Conservation (phyloP, 2,113 vertebrate species). For the Dromiciops gliroides region DNA sequence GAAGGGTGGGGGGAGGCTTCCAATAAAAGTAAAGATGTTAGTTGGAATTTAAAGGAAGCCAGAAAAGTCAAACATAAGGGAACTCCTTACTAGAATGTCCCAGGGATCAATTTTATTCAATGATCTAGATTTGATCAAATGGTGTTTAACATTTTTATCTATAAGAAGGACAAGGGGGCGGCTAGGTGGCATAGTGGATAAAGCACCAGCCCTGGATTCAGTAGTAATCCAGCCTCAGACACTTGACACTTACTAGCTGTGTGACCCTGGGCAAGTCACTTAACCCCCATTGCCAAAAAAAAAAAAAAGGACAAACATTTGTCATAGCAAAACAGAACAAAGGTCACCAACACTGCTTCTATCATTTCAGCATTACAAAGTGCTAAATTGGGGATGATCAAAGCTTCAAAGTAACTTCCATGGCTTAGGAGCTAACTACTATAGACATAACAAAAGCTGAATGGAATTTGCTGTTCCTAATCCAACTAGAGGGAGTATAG, state of each 20-base stretch:
- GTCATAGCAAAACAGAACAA: neutral
- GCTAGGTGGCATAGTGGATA: too few species aligned
- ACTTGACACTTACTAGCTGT: too few species aligned
- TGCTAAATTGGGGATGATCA: neutral
- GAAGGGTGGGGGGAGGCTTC: neutral
- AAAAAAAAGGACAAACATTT: too few species aligned
- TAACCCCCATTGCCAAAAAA: too few species aligned
- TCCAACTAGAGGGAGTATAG: neutral
- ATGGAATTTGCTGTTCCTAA: neutral
- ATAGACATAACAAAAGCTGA: neutral
- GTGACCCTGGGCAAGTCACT: too few species aligned
- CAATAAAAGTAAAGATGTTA: neutral
- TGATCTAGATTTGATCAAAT: neutral
- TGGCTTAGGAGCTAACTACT: neutral
- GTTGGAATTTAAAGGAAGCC: neutral
- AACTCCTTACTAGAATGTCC: neutral
- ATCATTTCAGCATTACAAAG: neutral
- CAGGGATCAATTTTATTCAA: too few species aligned
- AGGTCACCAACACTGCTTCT: neutral
- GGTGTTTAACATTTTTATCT: neutral
- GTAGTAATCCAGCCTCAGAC: too few species aligned
- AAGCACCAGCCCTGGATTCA: too few species aligned
- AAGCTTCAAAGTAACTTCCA: neutral
- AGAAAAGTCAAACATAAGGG: neutral
- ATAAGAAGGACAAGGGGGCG: neutral